These are phyloP conservation scores for Ethmia dodecea DNA, from an alignment of 2,888 invertebrate species.

Conservation along the genomic window DNA sequence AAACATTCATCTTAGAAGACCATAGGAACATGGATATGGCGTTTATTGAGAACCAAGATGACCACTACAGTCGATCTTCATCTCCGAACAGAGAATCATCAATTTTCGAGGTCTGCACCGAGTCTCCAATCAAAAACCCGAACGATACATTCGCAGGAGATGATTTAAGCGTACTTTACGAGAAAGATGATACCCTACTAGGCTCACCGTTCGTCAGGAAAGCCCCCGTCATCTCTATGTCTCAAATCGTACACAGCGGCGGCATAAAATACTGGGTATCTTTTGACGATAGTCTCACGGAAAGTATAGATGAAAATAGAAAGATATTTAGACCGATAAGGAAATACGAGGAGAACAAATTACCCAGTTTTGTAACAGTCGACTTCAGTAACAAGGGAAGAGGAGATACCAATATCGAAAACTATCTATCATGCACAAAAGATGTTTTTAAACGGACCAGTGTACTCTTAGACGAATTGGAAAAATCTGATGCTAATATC, in stretches of 20 bases:
- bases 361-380: constrained; percentile 50
- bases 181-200: constrained; percentile 38
- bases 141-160: constrained; percentile 19
- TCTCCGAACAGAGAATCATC: constrained; percentile 34
- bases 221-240: constrained; percentile 55
- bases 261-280: constrained; percentile 69
- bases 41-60: constrained; percentile 30
- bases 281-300: constrained; percentile 45
- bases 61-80: constrained; percentile 29
- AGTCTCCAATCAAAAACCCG: constrained; percentile 40
- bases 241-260: constrained; percentile 52
- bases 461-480: constrained; percentile 18
- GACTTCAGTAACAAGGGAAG: constrained; percentile 20
- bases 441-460: constrained; percentile 16
- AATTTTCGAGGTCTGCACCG: constrained; percentile 41
- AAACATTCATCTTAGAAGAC: constrained; percentile 12
- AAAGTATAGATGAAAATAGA: constrained; percentile 20
- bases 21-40: constrained; percentile 59
- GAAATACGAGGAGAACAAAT: constrained; percentile 29
- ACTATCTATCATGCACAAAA: too few species aligned
- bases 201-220: constrained; percentile 54
- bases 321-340: constrained; percentile 2
- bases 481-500: constrained; percentile 15
- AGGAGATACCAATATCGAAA: too few species aligned
- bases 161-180: constrained; percentile 35